Conservation (phyloP, 1,140 invertebrate species). For the Cardiocondyla obscurior region DNA sequence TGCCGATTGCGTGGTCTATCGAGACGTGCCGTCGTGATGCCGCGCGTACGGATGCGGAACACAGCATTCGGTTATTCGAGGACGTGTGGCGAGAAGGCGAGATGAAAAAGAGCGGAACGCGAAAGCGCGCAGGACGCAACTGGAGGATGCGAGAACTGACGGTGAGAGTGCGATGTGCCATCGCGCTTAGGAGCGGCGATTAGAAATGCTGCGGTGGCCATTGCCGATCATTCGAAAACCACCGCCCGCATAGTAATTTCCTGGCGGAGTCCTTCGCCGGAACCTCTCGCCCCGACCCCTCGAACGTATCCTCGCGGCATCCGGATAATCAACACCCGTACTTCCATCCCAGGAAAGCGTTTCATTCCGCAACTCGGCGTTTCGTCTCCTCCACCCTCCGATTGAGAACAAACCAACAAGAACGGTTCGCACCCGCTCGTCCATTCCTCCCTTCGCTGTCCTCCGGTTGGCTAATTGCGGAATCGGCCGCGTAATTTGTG, state of each 20-base stretch:
- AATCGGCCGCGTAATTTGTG: slow-evolving; percentile 40
- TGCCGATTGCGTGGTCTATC: slow-evolving; percentile 31
- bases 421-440: background rate
- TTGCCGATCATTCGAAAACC: slow-evolving; percentile 76
- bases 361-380: background rate
- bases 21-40: slow-evolving; percentile 23
- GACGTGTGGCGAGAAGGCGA: background rate
- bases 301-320: slow-evolving; percentile 23
- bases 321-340: slow-evolving; percentile 58
- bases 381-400: slow-evolving; percentile 16
- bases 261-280: slow-evolving; percentile 47
- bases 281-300: slow-evolving; percentile 26
- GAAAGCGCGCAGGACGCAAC: background rate
- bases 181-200: slow-evolving; percentile 49
- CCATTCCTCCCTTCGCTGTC: background rate
- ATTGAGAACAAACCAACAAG: slow-evolving; percentile 15
- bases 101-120: slow-evolving; percentile 34
- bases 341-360: background rate
- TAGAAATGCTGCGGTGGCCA: slow-evolving; percentile 70
- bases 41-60: slow-evolving; percentile 30
- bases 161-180: background rate
- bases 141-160: background rate
- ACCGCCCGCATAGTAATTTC: slow-evolving; percentile 74
- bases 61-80: slow-evolving; percentile 27
- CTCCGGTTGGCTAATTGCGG: slow-evolving; percentile 41